Conservation (phyloP, 1,140 invertebrate species). For the Heliconius himera region DNA sequence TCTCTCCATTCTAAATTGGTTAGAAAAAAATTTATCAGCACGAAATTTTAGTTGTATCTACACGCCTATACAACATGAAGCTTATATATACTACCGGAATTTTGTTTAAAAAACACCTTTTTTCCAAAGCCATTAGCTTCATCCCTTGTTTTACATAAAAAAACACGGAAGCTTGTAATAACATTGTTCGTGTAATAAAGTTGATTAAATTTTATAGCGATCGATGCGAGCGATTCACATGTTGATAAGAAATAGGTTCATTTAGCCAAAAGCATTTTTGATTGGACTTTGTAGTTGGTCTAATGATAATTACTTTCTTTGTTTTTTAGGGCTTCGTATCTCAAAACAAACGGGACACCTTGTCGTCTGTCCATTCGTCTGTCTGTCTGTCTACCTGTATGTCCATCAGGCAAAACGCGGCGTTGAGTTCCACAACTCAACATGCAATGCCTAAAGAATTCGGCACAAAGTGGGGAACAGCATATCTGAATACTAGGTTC, state of each 20-base stretch:
- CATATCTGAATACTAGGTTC: neutral
- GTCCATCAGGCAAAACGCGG: neutral
- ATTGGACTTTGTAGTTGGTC: neutral
- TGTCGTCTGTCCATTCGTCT: too few species aligned
- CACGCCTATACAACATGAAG: neutral
- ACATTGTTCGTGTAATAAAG: neutral
- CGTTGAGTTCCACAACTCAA: neutral
- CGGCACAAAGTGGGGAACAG: neutral
- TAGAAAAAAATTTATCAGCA: too few species aligned
- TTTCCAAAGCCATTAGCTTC: neutral
- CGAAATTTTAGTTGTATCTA: too few species aligned
- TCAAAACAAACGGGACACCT: too few species aligned
- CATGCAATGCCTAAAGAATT: neutral
- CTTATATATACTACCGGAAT: neutral
- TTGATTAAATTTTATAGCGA: neutral
- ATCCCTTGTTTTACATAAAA: neutral
- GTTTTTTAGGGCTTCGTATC: neutral
- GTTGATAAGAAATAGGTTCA: neutral
- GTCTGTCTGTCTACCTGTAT: too few species aligned
- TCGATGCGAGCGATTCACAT: neutral
- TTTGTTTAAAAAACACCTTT: neutral
- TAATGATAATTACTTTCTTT: neutral
- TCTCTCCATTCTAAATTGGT: too few species aligned
- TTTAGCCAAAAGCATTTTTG: conserved; percentile 1
- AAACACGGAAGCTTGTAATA: neutral